Conservation (phyloP, 2,797 vertebrate species). For the Pyrrhura leucotis region DNA sequence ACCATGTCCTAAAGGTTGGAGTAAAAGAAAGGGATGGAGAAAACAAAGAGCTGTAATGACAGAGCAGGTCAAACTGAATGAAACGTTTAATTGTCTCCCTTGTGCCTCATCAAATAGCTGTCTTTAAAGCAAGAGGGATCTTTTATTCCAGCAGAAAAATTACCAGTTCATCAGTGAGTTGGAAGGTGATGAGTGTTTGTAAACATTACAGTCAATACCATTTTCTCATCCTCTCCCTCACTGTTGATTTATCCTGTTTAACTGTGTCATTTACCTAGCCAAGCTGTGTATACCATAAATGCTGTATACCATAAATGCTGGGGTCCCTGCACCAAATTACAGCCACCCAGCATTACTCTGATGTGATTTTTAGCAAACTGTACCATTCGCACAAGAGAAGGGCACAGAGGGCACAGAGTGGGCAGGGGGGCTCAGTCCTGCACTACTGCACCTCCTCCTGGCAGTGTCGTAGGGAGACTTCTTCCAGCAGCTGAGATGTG, state of each 20-base stretch:
- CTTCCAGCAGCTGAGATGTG: background rate
- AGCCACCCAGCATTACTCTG: background rate
- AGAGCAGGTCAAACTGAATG: slow-evolving; percentile 65
- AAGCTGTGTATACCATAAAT: background rate
- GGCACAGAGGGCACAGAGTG: background rate
- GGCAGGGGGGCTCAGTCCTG: background rate
- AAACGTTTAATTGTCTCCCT: slow-evolving; percentile 66
- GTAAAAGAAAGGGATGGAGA: slow-evolving; percentile 1
- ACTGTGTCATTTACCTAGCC: background rate
- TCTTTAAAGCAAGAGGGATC: slow-evolving; percentile 53
- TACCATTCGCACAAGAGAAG: background rate
- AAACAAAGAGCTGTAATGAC: slow-evolving; percentile 59
- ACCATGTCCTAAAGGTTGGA: slow-evolving; percentile 36
- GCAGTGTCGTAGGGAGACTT: background rate
- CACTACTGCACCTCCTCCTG: background rate
- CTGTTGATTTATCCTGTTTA: slow-evolving; percentile 35
- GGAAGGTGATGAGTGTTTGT: slow-evolving; percentile 58
- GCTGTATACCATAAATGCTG: background rate
- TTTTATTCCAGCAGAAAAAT: slow-evolving; percentile 54
- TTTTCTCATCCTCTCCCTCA: slow-evolving; percentile 51
- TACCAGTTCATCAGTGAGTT: slow-evolving; percentile 36
- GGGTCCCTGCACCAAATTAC: background rate
- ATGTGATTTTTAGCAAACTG: background rate
- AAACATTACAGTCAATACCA: slow-evolving; percentile 43
- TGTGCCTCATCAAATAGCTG: slow-evolving; percentile 30